Conservation (phyloP, 2,888 invertebrate genomes). For the Dascillus cervinus region DNA sequence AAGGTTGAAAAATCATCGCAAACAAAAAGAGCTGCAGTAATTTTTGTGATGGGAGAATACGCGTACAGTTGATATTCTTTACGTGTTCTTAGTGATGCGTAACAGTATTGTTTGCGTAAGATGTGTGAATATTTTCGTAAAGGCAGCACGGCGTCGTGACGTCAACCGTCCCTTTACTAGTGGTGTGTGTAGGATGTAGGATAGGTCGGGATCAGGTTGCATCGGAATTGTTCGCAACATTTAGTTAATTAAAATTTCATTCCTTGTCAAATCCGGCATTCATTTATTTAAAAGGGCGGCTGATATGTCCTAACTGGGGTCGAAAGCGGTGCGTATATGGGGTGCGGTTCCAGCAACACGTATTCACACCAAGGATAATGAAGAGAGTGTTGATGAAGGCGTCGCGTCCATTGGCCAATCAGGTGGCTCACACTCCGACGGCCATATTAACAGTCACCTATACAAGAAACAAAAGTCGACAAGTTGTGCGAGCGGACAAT, state of each 20-base stretch:
- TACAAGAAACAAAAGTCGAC: constrained; percentile 25
- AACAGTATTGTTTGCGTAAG: constrained; percentile 1
- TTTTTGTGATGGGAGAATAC: too few species aligned
- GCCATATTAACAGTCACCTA: constrained; percentile 29
- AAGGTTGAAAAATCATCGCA: too few species aligned
- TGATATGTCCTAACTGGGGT: constrained; percentile 15
- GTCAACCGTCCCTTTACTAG: constrained; percentile 6
- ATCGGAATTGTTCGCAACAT: too few species aligned
- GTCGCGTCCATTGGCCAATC: constrained; percentile 25
- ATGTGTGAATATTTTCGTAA: constrained; percentile 8
- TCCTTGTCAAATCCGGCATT: constrained; percentile 10
- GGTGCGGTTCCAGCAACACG: constrained; percentile 23
- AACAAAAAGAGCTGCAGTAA: too few species aligned
- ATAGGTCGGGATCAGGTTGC: constrained; percentile 20
- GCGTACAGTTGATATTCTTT: too few species aligned
- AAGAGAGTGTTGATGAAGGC: constrained; percentile 24
- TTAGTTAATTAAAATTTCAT: constrained; percentile 1
- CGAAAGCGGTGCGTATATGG: constrained; percentile 5
- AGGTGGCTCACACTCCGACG: constrained; percentile 21
- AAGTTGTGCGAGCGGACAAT: constrained; percentile 20
- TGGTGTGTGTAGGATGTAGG: constrained; percentile 15
- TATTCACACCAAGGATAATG: constrained; percentile 24
- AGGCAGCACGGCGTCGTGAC: constrained; percentile 7
- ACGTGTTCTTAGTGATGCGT: too few species aligned
- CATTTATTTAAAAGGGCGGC: constrained; percentile 21